Percentiles rank a stretch among this genome's conserved stretches.
Evolutionary conservation across 2,113 vertebrate genomes (phyloP).

Genomic region (Aldabrachelys gigantea): DNA sequence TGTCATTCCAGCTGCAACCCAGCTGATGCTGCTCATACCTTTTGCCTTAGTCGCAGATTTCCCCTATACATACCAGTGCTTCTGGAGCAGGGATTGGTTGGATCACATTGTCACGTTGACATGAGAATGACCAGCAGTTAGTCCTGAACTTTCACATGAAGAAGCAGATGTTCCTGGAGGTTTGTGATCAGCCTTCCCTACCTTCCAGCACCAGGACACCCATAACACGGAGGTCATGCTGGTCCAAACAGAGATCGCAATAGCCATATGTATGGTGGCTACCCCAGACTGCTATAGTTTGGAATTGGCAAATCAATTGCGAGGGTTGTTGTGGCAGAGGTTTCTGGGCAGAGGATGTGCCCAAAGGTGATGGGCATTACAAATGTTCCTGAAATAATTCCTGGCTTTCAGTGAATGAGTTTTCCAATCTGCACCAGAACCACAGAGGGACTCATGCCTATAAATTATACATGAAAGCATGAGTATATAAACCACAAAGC

Average conservation of each 20-base stretch:
- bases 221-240: neutral
- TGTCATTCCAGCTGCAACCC: neutral
- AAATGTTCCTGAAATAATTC: neutral
- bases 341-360: neutral
- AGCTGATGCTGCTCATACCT: neutral
- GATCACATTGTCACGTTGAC: neutral
- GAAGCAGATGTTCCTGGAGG: neutral
- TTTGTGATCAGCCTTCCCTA: neutral
- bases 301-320: neutral
- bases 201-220: neutral
- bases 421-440: neutral
- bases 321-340: neutral
- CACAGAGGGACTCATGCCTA: neutral
- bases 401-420: neutral
- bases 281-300: neutral
- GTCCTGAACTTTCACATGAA: neutral
- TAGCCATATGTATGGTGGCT: neutral
- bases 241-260: neutral
- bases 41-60: neutral
- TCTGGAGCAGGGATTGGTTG: neutral
- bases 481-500: neutral
- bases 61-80: neutral
- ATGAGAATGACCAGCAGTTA: neutral
- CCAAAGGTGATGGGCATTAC: neutral
- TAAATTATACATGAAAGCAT: neutral